These are phyloP conservation scores for Sparidentex hasta DNA, from an alignment of 2,797 vertebrate genomes.

Conservation along the genomic window DNA sequence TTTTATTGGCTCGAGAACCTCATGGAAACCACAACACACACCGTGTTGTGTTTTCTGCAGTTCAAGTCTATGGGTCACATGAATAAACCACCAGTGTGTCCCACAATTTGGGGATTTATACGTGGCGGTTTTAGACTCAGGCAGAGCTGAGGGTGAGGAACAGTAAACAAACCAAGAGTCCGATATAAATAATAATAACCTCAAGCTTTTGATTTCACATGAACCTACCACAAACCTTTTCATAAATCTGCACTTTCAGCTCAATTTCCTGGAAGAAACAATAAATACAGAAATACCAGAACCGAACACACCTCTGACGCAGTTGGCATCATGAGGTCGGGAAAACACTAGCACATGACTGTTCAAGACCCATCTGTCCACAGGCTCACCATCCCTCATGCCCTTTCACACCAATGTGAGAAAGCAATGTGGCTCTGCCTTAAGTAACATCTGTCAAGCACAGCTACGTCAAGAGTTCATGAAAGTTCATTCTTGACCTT, in stretches of 20 bases:
- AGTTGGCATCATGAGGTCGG: conserved; percentile 46
- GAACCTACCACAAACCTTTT: neutral
- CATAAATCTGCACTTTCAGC: neutral
- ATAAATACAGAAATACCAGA: neutral
- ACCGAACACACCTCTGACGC: conserved; percentile 32
- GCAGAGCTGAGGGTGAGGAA: neutral
- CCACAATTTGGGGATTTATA: conserved; percentile 13
- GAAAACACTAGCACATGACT: conserved; percentile 46
- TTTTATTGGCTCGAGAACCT: conserved; percentile 39
- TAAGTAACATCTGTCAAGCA: conserved; percentile 29
- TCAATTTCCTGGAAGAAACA: neutral
- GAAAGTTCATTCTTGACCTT: neutral
- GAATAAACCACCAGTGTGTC: conserved; percentile 41
- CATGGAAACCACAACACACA: conserved; percentile 52
- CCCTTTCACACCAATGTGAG: conserved; percentile 37
- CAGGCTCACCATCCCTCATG: neutral
- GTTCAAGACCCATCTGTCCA: conserved; percentile 33
- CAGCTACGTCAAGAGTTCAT: conserved; percentile 14
- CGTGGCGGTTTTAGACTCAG: conserved; percentile 19
- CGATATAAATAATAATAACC: conserved; percentile 24
- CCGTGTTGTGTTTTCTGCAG: conserved; percentile 38
- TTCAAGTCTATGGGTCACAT: conserved; percentile 50
- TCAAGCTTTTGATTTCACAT: conserved; percentile 8
- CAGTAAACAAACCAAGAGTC: conserved; percentile 6
- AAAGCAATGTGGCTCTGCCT: conserved; percentile 2